Base-by-base conservation (phyloP, 2,888 invertebrate species). In the Thymelicus acteon region DNA sequence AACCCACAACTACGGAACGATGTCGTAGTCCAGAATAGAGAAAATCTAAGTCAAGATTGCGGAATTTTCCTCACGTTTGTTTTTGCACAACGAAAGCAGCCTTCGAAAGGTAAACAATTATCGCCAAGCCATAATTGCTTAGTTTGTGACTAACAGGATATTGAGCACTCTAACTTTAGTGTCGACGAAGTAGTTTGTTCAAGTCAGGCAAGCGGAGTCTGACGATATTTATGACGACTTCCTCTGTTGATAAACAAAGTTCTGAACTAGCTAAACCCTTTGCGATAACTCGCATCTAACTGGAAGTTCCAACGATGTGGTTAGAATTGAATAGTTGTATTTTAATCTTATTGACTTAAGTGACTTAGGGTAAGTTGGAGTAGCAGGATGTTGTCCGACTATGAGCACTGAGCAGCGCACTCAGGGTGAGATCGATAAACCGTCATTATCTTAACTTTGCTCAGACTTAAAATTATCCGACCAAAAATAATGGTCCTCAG, bases 161-260 rank as follows among this genome's bases (percentile, higher is more conserved):
- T 89, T 85, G 86, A 82, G 82, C 80, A 80, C 79, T 76, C 82
- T 75, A 88, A 89, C 84, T 89, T 88, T 84, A 76, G 78, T 83
- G 85, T 86, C 89, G 87, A 89, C 88, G 86, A 88, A 86, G 82
- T 89, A 87, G 86, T 89, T 88, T 80, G 79, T 82, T 82, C 83
- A 79, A 88, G 82, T 89, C 83, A 84, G 86, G 86, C 85, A 85
- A 87, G 83, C 85, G 82, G 82, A 84, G 82, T 79, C 81, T 81
- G 82, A 79, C 67, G 82, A 90, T 91, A 91, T 91, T 90, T 91
- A 91, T 90, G 89, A 89, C 88, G 85, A 89, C 83, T 87, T 85
- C 80, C 82, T 79, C 77, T 79, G 80, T 81, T 82, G 83, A 85
- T 87, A 87, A 90, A 90, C 87, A 81, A 86, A 90, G 85, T 89